A percentile compares a stretch with the other conserved stretches of the same genome.
These are phyloP conservation scores for Cryptoprocta ferox DNA, from an alignment of 2,797 vertebrate species.

Conservation along the genomic window DNA sequence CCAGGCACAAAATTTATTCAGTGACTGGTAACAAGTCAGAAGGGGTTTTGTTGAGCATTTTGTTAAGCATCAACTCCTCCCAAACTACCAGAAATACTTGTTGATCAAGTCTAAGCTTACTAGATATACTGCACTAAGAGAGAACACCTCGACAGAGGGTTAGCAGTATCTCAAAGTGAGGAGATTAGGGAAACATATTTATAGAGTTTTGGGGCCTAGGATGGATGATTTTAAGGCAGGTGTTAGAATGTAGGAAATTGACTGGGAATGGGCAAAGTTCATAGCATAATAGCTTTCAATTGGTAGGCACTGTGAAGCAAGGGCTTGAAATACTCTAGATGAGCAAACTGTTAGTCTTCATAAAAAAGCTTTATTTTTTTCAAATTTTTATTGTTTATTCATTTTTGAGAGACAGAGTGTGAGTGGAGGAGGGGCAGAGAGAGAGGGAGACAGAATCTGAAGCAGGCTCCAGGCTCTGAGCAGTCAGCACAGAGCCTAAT, in stretches of 20 bases:
- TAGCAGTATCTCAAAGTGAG: not conserved
- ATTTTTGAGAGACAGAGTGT: no score
- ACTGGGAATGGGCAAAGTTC: not conserved
- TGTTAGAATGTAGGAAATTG: not conserved
- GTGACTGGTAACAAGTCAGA: not conserved
- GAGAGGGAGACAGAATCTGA: no score
- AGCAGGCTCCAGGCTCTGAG: no score
- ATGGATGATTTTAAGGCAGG: not conserved
- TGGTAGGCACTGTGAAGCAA: not conserved
- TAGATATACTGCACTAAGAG: not conserved
- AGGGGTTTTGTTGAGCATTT: not conserved
- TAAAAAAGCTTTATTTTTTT: not conserved
- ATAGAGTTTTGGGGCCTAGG: not conserved
- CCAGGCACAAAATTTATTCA: slow-evolving; percentile 8
- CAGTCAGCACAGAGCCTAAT: no score
- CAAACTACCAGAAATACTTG: not conserved
- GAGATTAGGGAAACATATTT: slow-evolving; percentile 15
- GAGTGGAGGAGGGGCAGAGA: no score
- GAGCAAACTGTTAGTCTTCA: not conserved
- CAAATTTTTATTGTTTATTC: no score
- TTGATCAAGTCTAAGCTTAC: not conserved
- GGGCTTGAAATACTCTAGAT: not conserved
- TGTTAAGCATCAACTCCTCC: not conserved
- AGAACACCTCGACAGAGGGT: not conserved
- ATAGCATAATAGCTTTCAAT: not conserved